Conservation (phyloP, 2,888 invertebrate genomes). For the Ennomos quercinarius region DNA sequence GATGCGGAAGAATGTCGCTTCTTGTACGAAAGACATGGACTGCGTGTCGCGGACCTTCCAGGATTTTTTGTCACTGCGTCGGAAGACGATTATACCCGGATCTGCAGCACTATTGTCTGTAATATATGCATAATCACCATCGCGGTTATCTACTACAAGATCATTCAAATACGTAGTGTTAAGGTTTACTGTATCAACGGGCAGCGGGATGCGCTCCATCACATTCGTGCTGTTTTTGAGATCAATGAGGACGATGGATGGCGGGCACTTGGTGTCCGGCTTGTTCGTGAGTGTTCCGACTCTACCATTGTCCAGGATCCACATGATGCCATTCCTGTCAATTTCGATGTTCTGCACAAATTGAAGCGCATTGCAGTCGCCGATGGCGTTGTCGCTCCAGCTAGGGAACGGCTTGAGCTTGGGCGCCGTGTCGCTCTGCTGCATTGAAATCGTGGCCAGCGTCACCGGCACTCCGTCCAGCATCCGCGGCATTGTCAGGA, state of each 20-base stretch:
- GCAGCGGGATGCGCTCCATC: slow-evolving; percentile 86
- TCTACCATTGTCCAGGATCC: slow-evolving; percentile 89
- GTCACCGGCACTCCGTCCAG: slow-evolving; percentile 90
- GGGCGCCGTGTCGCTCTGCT: slow-evolving; percentile 82
- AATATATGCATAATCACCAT: slow-evolving; percentile 90
- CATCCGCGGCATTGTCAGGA: slow-evolving; percentile 89
- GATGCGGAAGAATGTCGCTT: slow-evolving; percentile 86
- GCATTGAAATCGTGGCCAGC: slow-evolving; percentile 84
- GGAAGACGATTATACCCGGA: slow-evolving; percentile 90
- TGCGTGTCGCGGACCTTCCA: slow-evolving; percentile 89
- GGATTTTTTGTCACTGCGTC: slow-evolving; percentile 86
- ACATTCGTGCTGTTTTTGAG: slow-evolving; percentile 85
- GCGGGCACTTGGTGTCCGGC: slow-evolving; percentile 86
- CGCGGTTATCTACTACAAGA: slow-evolving; percentile 89
- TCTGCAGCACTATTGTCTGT: slow-evolving; percentile 88
- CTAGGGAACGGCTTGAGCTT: slow-evolving; percentile 88
- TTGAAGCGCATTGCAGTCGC: slow-evolving; percentile 89
- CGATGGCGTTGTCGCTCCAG: slow-evolving; percentile 88
- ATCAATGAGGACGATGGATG: slow-evolving; percentile 89
- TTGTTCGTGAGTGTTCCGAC: slow-evolving; percentile 85
- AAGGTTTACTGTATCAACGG: slow-evolving; percentile 84
- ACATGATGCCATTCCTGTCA: slow-evolving; percentile 89
- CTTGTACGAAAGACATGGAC: slow-evolving; percentile 87
- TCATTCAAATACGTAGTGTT: slow-evolving; percentile 88
- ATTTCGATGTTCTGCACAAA: slow-evolving; percentile 91